Conservation (phyloP, 2,113 vertebrate genomes). For the Salminus brasiliensis region DNA sequence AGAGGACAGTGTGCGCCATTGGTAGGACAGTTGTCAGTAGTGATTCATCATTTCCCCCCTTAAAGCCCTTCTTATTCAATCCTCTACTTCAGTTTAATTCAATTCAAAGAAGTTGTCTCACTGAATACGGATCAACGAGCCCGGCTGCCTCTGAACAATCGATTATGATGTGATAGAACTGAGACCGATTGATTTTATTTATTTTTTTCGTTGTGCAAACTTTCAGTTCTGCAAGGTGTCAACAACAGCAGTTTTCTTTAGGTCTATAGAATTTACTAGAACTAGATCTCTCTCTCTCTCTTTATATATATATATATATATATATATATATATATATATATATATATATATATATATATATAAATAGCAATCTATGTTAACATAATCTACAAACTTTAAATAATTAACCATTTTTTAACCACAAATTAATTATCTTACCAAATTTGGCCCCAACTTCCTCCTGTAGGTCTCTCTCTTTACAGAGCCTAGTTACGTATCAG, state of each 20-base stretch:
- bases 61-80: conserved; percentile 9
- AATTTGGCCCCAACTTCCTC: too few species aligned
- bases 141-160: not conserved
- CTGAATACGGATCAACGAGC: conserved; percentile 31
- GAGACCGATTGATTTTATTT: conserved; percentile 11
- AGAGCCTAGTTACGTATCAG: too few species aligned
- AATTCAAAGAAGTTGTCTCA: conserved; percentile 30
- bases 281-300: too few species aligned
- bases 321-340: too few species aligned
- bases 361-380: too few species aligned
- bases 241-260: not conserved
- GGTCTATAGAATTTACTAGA: not conserved
- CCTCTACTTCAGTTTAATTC: conserved; percentile 23
- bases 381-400: too few species aligned
- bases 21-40: conserved; percentile 8
- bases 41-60: conserved; percentile 20
- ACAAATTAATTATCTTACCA: too few species aligned
- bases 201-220: not conserved
- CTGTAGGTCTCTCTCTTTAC: too few species aligned
- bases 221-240: not conserved
- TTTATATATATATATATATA: too few species aligned
- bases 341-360: too few species aligned
- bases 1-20: not conserved
- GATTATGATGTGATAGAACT: conserved; percentile 25
- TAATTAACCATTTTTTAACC: too few species aligned